These are phyloP conservation scores for Masticophis lateralis DNA, from an alignment of 2,797 vertebrate genomes.

Conservation along the genomic window DNA sequence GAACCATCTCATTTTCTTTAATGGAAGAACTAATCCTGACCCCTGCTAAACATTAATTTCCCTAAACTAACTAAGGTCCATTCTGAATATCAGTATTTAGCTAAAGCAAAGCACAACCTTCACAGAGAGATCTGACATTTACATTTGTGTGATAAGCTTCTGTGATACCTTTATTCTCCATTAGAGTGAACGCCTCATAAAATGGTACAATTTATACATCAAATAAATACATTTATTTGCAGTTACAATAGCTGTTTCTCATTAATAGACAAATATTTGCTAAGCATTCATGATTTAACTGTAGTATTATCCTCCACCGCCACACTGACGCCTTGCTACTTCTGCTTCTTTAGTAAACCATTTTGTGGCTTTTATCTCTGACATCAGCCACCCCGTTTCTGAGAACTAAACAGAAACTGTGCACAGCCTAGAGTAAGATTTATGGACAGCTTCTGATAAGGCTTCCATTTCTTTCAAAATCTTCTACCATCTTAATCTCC, in stretches of 20 bases:
- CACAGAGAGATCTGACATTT: background rate
- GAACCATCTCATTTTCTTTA: background rate
- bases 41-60: background rate
- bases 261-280: conserved; percentile 20
- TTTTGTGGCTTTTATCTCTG: conserved; percentile 53
- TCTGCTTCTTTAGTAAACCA: conserved; percentile 46
- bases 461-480: conserved; percentile 6
- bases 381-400: conserved; percentile 49
- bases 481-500: background rate
- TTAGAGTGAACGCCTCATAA: background rate
- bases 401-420: conserved; percentile 44
- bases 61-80: background rate
- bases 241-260: conserved; percentile 8
- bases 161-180: background rate
- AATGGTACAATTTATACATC: background rate
- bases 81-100: background rate
- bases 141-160: background rate
- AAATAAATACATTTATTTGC: background rate
- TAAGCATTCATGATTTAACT: conserved; percentile 52
- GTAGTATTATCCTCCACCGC: background rate
- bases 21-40: background rate
- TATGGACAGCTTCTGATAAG: conserved; percentile 26
- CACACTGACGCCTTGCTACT: background rate
- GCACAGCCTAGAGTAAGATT: background rate
- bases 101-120: background rate